Base-by-base conservation (phyloP, 2,888 invertebrate species). In the Drosophila kokeensis region DNA sequence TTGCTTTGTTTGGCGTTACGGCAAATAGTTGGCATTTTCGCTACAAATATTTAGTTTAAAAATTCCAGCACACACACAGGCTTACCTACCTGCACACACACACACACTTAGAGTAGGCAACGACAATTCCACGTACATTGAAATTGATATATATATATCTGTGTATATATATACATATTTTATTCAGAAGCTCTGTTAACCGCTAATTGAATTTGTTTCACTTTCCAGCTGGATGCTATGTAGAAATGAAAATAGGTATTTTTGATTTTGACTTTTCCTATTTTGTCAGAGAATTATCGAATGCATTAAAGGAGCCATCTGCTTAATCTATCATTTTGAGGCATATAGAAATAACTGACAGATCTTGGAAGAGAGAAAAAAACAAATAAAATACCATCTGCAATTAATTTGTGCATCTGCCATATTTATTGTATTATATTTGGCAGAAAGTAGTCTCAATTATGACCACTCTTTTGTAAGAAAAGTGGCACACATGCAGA, bases 1-100 rank as follows among this genome's bases (percentile, higher is more conserved):
- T 67, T 70, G 38, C 34, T 36, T 63, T 63, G 58, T 13, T 45
- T 63, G 63, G 62, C 66, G 62, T 69, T 69, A 34, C 53, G 69
- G 60, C 70, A 69, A 69, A 61, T 55, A 70, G 27, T 61, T 69
- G 53, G 65, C 34, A 65, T 79, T 67, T 59, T 24, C 49, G 29
- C 53, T 59, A 76, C 57, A 72, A 76, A 63, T 78, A 76, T 78
- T 78, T 78, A 53, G 58, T 59, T 71, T 75, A 66, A 29, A 53
- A 75, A 79, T 79, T 74, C 76, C 79, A 65, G 69, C n/a, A 66
- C 45, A 38, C 21, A 67, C 48, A 62, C 7, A 42, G 21, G 45
- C 18, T 40, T 48, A 65, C 49, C 29, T 58, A 71, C n/a, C 49
- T 45, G 45, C 45, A 45, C 32, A 66, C n/a, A 42, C 45, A 45